Evolutionary conservation across 2,797 vertebrate genomes (phyloP), one percentile per base, ranked within the genome.

Genomic region (Lemur catta): DNA sequence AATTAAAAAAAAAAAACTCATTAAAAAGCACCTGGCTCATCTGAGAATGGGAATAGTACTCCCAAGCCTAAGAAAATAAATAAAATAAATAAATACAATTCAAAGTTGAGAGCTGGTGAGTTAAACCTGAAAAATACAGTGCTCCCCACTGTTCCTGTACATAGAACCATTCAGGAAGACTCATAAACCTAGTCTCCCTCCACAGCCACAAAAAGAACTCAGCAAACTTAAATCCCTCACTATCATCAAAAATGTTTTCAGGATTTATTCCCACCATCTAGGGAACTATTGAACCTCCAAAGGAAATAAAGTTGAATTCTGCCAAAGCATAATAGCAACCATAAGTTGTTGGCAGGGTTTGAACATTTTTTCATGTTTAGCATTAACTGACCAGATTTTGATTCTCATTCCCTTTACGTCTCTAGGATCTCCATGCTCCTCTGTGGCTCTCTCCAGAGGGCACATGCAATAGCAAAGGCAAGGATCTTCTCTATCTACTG

Each of bases 251-350:
- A 96, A 95, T 17, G 46, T 91, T 98, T 98, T 92, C 80, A 94
- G 88, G 76, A 95, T 97, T 96, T 97, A 97, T 84, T 97, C 95
- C 91, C 85, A 91, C 14, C 93, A 74, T 46, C 74, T 89, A 96
- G 90, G 96, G 63, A 94, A 33, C 10, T 95, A 71, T 95, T 98
- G 97, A 93, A 97, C 97, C 90, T 96, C 86, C 95, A 97, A 97
- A 97, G 10, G 84, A 97, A 95, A 98, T 95, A 95, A 97, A 96
- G 35, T 84, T 95, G 90, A 97, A 97, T 98, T 98, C 35, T 96
- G 97, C 94, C 86, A 89, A 71, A 67, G 18, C 95, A 98, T 97
- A 97, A 95, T 79, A 98, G 93, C 14, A 86, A 61, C 74, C 86
- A 72, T 84, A 96, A 98, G 61, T 30, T 91, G 63, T 38, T 95